Base-by-base conservation (phyloP, 2,113 vertebrate genomes). In the Ellobius talpinus region DNA sequence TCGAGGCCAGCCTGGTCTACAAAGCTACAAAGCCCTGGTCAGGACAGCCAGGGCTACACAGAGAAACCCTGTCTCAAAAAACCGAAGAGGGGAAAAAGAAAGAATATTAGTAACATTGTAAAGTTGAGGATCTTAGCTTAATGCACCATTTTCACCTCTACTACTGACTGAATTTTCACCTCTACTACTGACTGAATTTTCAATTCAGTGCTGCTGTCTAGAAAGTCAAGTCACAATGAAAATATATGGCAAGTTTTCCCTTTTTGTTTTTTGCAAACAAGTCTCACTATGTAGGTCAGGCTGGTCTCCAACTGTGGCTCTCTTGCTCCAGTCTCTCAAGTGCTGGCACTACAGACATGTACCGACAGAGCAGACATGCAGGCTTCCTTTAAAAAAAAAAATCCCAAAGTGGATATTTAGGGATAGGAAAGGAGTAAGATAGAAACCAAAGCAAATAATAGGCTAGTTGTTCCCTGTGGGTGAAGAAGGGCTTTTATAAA, bases 221-320 rank as follows among this genome's bases (percentile, higher is more conserved):
- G 47, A 86, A 95, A 88, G 72, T 13, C 50, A 96, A 84, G 65
- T 61, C 91, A 88, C 72, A 68, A 42, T 89, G 16, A 93, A 97
- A 97, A 89, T 66, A 86, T 13, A 91, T n/a, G 26, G 39, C 50
- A 91, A 76, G 79, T n/a, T 70, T 89, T 36, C 33, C 9, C 11
- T 23, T 52, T 50, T 50, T 31, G 10, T 55, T 79, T 52, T 81
- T 52, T 47, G 12, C 10, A 74, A 74, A 42, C 68, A 70, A 63
- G n/a, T 42, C 58, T 63, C 10, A n/a, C 63, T 68, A 50, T 36
- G 42, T 36, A 24, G 85, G 26, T 21, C 19, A 87, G 45, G 31
- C 31, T 87, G 31, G 31, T 47, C 65, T 70, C 31, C 55, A 58
- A 58, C 55, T 66, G 16, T 33, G 45, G 26, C 68, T 23, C 19